These are phyloP conservation scores for Menidia beryllina DNA, from an alignment of 2,113 vertebrate genomes.

Conservation along the genomic window DNA sequence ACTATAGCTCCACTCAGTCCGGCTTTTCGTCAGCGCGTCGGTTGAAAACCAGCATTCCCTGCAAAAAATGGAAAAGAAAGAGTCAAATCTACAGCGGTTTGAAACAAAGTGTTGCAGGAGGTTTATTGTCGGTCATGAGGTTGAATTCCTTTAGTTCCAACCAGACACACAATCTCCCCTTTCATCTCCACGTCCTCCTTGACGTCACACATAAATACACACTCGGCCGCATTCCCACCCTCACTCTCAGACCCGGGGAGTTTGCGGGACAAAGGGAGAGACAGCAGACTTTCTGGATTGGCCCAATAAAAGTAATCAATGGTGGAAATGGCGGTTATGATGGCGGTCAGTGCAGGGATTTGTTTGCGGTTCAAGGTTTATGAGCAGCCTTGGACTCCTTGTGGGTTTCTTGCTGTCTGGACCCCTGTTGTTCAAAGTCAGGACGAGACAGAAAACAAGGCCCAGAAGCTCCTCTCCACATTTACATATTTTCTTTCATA, in stretches of 20 bases:
- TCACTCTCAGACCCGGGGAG: conserved; percentile 22
- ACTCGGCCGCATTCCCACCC: conserved; percentile 4
- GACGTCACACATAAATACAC: conserved; percentile 37
- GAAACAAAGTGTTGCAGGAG: background rate
- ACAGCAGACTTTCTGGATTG: conserved; percentile 71
- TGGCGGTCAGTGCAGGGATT: conserved; percentile 40
- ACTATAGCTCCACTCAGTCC: no score
- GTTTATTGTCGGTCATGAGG: conserved; percentile 62
- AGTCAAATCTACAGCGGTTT: background rate
- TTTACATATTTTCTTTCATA: background rate
- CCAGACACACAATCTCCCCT: conserved; percentile 61
- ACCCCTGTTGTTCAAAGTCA: conserved; percentile 63
- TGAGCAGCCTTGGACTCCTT: conserved; percentile 78
- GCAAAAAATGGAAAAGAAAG: background rate
- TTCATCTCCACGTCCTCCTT: conserved; percentile 54
- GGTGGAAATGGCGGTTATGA: conserved; percentile 58
- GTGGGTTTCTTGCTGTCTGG: conserved; percentile 59
- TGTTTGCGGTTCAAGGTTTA: conserved; percentile 77
- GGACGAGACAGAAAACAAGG: conserved; percentile 5
- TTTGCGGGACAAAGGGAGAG: conserved; percentile 38
- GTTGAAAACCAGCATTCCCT: background rate
- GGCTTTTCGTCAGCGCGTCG: background rate
- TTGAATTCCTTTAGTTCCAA: conserved; percentile 49
- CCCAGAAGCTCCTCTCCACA: background rate
- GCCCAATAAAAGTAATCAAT: conserved; percentile 71